phyloP scores from a whole-genome alignment of 2,888 invertebrate genomes.

The Malthinus flaveolus region DNA sequence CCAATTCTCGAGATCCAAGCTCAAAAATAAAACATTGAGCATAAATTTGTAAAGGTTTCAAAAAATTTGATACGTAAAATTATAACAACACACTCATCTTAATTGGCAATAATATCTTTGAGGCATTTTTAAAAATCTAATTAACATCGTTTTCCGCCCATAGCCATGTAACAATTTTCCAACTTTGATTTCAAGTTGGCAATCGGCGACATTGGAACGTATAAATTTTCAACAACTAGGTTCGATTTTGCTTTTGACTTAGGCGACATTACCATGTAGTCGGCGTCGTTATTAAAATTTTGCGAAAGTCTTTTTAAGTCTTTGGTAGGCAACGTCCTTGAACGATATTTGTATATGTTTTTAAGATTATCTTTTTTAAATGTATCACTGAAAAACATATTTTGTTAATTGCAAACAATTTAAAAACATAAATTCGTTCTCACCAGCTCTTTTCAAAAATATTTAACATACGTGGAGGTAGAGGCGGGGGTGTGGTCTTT shows the following conservation, averaged over 20 bases:
- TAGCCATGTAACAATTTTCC: constrained; percentile 46
- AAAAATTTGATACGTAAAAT: constrained; percentile 11
- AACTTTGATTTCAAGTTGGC: constrained; percentile 42
- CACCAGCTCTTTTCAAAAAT: constrained; percentile 19
- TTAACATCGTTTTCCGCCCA: constrained; percentile 41
- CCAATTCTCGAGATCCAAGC: background rate
- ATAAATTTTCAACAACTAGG: constrained; percentile 40
- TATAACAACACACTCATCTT: background rate
- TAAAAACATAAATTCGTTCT: background rate
- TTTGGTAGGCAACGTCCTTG: constrained; percentile 50
- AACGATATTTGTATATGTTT: constrained; percentile 37
- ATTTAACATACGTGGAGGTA: constrained; percentile 20
- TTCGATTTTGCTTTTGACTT: constrained; percentile 29
- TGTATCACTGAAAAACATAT: constrained; percentile 18
- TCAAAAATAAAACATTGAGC: constrained; percentile 5
- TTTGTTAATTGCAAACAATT: background rate
- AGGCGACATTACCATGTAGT: constrained; percentile 49
- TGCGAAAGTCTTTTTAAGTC: constrained; percentile 49
- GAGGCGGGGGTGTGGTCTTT: constrained; percentile 50
- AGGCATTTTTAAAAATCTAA: background rate
- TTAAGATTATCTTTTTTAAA: constrained; percentile 30
- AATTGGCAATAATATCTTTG: background rate
- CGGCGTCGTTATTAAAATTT: constrained; percentile 45
- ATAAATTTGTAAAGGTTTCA: constrained; percentile 11
- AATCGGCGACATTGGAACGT: constrained; percentile 50